Conservation (phyloP, 2,888 invertebrate genomes). For the Papilio gigon region DNA sequence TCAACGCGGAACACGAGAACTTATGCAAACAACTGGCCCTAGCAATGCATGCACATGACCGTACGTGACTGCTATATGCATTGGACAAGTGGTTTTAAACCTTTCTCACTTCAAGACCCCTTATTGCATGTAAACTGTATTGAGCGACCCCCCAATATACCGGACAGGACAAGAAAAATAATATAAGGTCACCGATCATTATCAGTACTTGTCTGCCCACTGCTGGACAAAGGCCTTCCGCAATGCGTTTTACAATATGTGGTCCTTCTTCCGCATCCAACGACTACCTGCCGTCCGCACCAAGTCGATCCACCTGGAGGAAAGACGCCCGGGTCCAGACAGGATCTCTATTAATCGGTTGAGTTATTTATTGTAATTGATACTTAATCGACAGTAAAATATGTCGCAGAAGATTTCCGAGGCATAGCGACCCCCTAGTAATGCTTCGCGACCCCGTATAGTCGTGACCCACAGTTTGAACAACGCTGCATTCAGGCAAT, state of each 20-base stretch:
- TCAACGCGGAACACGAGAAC: constrained; percentile 31
- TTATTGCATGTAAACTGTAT: neutral
- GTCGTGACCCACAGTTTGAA: neutral
- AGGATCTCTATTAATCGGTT: too few relatives aligned
- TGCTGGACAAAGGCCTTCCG: too few relatives aligned
- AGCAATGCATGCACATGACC: constrained; percentile 25
- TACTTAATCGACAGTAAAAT: neutral
- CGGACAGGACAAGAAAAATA: neutral
- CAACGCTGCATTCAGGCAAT: constrained; percentile 13
- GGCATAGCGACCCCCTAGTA: neutral
- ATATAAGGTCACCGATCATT: neutral
- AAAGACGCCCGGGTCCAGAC: too few relatives aligned
- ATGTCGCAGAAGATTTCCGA: neutral
- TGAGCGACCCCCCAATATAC: neutral
- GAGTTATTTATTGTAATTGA: neutral
- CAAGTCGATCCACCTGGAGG: too few relatives aligned
- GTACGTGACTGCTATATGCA: constrained; percentile 39
- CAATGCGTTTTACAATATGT: too few relatives aligned
- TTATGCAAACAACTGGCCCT: constrained; percentile 39
- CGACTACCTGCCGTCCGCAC: too few relatives aligned
- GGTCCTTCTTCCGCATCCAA: too few relatives aligned
- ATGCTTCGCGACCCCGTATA: neutral
- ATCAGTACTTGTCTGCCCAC: too few relatives aligned
- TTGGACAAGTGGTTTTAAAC: constrained; percentile 9
- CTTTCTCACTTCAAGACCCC: neutral